Conservation (phyloP, 2,797 vertebrate species). For the Sebastes cheni region DNA sequence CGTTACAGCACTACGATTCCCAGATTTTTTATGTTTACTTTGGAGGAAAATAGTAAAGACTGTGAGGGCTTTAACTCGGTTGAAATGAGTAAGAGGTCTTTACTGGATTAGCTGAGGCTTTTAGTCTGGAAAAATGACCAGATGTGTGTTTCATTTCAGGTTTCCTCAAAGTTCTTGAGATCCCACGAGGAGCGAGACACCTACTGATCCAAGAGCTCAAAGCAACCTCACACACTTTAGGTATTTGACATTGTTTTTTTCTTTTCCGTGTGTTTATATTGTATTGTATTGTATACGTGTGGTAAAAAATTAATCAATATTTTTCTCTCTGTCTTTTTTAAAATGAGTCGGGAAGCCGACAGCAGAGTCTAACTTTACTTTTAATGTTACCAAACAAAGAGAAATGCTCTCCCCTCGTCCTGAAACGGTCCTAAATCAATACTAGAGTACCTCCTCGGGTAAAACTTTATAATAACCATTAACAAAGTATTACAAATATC, state of each 20-base stretch:
- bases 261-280: background rate
- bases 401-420: no score
- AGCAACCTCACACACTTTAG: slow-evolving; percentile 87
- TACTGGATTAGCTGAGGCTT: slow-evolving; percentile 15
- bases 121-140: slow-evolving; percentile 32
- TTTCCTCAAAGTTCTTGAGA: slow-evolving; percentile 94
- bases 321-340: no score
- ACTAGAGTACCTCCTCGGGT: no score
- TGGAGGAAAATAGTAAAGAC: background rate
- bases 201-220: slow-evolving; percentile 94
- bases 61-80: slow-evolving; percentile 23
- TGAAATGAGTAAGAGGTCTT: slow-evolving; percentile 31
- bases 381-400: no score
- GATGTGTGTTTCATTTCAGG: slow-evolving; percentile 67
- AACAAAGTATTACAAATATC: no score
- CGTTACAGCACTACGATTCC: slow-evolving; percentile 8
- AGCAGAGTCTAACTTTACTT: no score
- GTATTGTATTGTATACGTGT: background rate
- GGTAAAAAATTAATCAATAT: background rate
- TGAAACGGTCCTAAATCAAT: no score
- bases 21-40: slow-evolving; percentile 17
- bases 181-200: slow-evolving; percentile 94
- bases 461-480: no score
- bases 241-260: slow-evolving; percentile 73
- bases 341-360: no score